Evolutionary conservation across 2,113 vertebrate species (phyloP).

Genomic region (Phocoena phocoena): DNA sequence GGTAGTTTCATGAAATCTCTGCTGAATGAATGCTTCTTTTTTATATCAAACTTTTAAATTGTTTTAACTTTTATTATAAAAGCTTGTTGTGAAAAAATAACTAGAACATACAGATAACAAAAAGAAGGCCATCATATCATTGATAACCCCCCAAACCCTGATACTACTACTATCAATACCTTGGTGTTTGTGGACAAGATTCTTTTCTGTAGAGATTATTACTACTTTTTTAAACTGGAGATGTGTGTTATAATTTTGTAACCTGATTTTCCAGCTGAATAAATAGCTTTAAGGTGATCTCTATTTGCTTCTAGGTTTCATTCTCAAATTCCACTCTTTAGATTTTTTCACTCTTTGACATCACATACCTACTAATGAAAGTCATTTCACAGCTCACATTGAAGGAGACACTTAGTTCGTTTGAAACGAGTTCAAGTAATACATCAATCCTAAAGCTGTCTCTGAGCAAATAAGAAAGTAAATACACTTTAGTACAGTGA

Average conservation of each 20-base stretch:
- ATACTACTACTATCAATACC: background rate
- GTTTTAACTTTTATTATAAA: background rate
- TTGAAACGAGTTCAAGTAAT: constrained; percentile 20
- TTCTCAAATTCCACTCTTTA: constrained; percentile 35
- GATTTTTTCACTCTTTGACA: constrained; percentile 3
- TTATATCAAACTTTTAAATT: background rate
- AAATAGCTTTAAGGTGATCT: constrained; percentile 36
- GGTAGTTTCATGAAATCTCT: background rate
- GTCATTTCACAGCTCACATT: constrained; percentile 34
- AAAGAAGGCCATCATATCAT: background rate
- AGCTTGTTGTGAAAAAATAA: background rate
- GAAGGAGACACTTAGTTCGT: background rate
- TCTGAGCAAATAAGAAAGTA: background rate
- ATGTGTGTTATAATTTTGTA: background rate
- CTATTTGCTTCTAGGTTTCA: constrained; percentile 22
- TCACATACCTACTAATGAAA: constrained; percentile 17
- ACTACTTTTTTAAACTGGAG: background rate
- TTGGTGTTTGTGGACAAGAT: background rate
- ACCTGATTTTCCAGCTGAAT: constrained; percentile 25
- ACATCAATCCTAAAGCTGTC: background rate
- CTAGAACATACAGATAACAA: background rate
- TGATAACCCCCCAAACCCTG: background rate
- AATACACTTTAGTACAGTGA: background rate
- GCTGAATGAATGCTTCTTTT: background rate
- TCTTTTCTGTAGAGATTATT: background rate